Percentiles rank a stretch among this genome's conserved stretches.
These are phyloP conservation scores for Tipula lateralis DNA, from an alignment of 2,888 invertebrate species.

Conservation along the genomic window DNA sequence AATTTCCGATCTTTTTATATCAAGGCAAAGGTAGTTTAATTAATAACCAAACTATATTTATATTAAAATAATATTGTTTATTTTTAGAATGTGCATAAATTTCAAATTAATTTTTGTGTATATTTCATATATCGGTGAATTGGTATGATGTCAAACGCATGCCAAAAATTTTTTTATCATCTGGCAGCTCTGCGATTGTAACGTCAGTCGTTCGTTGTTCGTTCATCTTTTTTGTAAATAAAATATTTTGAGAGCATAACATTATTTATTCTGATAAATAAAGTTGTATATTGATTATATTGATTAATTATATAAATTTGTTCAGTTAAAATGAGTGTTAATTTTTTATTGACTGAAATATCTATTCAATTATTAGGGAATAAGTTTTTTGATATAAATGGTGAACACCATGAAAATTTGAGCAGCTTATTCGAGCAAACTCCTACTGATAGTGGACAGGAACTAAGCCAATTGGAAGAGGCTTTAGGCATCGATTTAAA, in stretches of 20 bases:
- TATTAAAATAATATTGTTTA: neutral
- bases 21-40: constrained; percentile 25
- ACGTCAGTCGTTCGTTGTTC: neutral
- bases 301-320: neutral
- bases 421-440: neutral
- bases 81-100: constrained; percentile 1
- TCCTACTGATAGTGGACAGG: neutral
- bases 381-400: constrained; percentile 14
- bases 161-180: neutral
- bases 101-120: constrained; percentile 13
- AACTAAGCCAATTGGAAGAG: neutral
- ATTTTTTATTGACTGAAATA: constrained; percentile 25
- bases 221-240: no score
- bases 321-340: neutral
- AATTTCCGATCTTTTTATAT: neutral
- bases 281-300: no score
- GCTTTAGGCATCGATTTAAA: neutral
- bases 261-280: neutral
- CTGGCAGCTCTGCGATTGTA: neutral
- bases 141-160: neutral
- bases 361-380: constrained; percentile 14
- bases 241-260: neutral
- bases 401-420: neutral
- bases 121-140: neutral
- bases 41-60: neutral